Conservation (phyloP, 2,797 vertebrate species). For the Betta splendens region DNA sequence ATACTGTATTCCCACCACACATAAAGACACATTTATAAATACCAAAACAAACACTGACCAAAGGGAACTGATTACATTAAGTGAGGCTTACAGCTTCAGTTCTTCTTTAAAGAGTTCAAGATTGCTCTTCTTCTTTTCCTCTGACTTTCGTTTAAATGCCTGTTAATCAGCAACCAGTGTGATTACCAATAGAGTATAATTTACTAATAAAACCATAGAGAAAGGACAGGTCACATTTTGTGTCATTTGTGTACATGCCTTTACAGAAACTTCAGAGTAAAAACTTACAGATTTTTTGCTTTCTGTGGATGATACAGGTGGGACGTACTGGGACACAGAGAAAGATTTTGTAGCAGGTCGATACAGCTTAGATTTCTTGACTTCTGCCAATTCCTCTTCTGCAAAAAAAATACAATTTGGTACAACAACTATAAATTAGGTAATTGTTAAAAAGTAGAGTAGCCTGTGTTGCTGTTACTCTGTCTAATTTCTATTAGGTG, state of each 20-base stretch:
- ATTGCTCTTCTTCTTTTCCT: slow-evolving; percentile 88
- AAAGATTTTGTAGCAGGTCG: slow-evolving; percentile 78
- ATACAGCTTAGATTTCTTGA: slow-evolving; percentile 82
- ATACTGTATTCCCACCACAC: slow-evolving; percentile 70
- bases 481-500: slow-evolving; percentile 9
- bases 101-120: slow-evolving; percentile 87
- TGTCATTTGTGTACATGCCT: too few species aligned
- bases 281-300: slow-evolving; percentile 78
- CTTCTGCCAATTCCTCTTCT: slow-evolving; percentile 82
- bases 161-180: slow-evolving; percentile 38
- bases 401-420: slow-evolving; percentile 25
- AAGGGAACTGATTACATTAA: not conserved
- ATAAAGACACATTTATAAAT: not conserved
- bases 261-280: not conserved
- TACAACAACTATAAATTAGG: not conserved
- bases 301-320: slow-evolving; percentile 64
- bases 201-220: too few species aligned
- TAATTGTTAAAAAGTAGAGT: slow-evolving; percentile 6
- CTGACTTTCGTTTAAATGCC: slow-evolving; percentile 79
- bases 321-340: slow-evolving; percentile 60
- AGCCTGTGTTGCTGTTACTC: not conserved
- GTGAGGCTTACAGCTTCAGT: slow-evolving; percentile 80
- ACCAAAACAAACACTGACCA: not conserved
- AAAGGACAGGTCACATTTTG: not conserved
- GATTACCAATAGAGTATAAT: too few species aligned